These are phyloP conservation scores for Diabrotica virgifera DNA, from an alignment of 1,140 invertebrate genomes.

Conservation along the genomic window DNA sequence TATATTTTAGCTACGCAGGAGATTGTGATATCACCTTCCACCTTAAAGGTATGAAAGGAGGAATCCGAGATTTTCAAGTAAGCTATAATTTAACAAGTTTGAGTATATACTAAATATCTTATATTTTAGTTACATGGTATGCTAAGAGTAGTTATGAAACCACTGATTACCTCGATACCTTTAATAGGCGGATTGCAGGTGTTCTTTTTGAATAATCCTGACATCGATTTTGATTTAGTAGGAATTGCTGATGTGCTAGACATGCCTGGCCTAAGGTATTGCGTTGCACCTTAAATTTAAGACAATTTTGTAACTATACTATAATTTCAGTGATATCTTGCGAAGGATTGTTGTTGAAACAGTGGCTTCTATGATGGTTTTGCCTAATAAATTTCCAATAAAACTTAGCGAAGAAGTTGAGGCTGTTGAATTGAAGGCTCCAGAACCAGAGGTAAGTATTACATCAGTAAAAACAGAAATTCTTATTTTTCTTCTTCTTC, in stretches of 20 bases:
- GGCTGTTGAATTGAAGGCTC: conserved; percentile 73
- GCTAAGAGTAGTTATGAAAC: conserved; percentile 91
- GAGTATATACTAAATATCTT: not conserved
- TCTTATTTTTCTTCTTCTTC: too few relatives aligned
- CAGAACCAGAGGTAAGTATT: conserved; percentile 81
- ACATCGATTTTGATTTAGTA: conserved; percentile 94
- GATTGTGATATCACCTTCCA: conserved; percentile 91
- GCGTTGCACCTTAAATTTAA: not conserved
- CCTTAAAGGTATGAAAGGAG: conserved; percentile 77
- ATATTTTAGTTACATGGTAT: conserved; percentile 77
- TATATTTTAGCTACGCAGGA: conserved; percentile 77
- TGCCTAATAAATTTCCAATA: conserved; percentile 91
- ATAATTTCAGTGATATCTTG: conserved; percentile 72
- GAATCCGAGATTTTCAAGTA: conserved; percentile 91
- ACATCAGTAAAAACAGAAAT: too few relatives aligned
- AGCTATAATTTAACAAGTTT: conserved; percentile 17
- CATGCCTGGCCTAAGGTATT: conserved; percentile 90
- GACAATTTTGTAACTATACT: not conserved
- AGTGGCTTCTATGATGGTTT: conserved; percentile 82
- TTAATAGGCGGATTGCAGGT: conserved; percentile 90
- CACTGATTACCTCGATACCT: conserved; percentile 83
- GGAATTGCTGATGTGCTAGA: conserved; percentile 92
- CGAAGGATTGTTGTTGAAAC: conserved; percentile 87
- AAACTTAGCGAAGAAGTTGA: conserved; percentile 79
- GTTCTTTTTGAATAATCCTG: conserved; percentile 93